Base-by-base conservation (phyloP, 2,113 vertebrate species). In the Microcebus jonahi region DNA sequence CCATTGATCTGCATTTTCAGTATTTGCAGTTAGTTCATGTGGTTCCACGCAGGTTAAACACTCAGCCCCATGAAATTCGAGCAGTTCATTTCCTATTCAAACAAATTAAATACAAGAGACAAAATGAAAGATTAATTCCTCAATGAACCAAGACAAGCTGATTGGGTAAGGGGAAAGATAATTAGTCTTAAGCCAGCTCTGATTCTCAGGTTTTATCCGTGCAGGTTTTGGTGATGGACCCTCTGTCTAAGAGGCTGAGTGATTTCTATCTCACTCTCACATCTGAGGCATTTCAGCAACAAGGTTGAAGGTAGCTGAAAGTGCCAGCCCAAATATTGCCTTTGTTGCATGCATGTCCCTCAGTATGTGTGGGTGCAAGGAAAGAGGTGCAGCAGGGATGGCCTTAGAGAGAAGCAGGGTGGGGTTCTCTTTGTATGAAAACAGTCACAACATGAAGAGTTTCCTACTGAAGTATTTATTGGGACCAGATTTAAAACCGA, bases 1-100 rank as follows among this genome's bases (percentile, higher is more conserved):
- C 70, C 25, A 34, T 82, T 23, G 0, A 70, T 95, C n/a, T 0
- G 0, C 76, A 90, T 93, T 42, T 94, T 94, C 86, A 21, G 21
- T 94, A 95, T 88, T 97, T 98, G 93, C 5, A 1, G 50, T 61
- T 81, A 31, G 77, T 95, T 94, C 73, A 79, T n/a, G 61, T 83
- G 96, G 48, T 90, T 93, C 88, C 84, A 14, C 31, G 93, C 82
- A 55, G 31, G 88, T 88, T 80, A 97, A 98, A 97, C 57, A 97
- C 87, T 75, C 57, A 94, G 88, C 42, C 93, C 96, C 75, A 50
- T 90, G 92, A 97, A 94, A 96, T 29, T 31, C 80, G 34, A 70
- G 92, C 97, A 98, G 97, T 92, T 97, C 92, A 97, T 98, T 98
- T 98, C 97, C 98, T 98, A 97, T 97, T 97, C 97, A 95, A 96